Percentiles rank a stretch among this genome's conserved stretches.
These are phyloP conservation scores for Acropternis orthonyx DNA, from an alignment of 2,797 vertebrate genomes.

Conservation along the genomic window DNA sequence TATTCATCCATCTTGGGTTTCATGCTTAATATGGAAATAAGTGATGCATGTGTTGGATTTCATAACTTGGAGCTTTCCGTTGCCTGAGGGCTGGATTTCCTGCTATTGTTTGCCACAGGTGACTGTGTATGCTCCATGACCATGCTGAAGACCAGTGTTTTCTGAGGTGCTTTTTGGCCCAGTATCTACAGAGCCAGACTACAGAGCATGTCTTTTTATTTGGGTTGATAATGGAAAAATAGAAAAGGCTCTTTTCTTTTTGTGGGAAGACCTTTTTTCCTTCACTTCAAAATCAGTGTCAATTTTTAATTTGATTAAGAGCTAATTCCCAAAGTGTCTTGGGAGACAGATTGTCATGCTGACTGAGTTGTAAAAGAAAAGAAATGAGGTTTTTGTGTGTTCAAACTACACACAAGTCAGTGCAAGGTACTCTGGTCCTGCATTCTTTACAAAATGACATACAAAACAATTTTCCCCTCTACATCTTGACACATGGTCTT, in stretches of 20 bases:
- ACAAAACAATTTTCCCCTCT: neutral
- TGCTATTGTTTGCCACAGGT: slow-evolving; percentile 9
- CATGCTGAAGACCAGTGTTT: neutral
- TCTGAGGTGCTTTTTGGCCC: neutral
- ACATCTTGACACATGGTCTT: neutral
- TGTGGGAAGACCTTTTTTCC: neutral
- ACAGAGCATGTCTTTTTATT: neutral
- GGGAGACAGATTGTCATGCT: neutral
- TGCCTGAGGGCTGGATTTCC: neutral
- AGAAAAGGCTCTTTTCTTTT: neutral
- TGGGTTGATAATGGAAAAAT: neutral
- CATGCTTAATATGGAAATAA: neutral
- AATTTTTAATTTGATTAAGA: neutral
- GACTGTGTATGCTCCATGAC: neutral
- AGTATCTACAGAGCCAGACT: neutral
- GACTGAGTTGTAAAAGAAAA: neutral
- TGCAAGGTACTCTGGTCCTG: neutral
- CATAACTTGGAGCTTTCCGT: neutral
- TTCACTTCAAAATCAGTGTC: neutral
- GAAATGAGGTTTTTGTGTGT: neutral
- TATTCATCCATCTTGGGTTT: neutral
- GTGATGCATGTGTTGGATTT: neutral
- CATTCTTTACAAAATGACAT: neutral
- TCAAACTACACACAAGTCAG: neutral
- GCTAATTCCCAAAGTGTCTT: neutral